A percentile compares a stretch with the other conserved stretches of the same genome.
Evolutionary conservation across 2,797 vertebrate genomes (phyloP).

Genomic region (Loriculus beryllinus): DNA sequence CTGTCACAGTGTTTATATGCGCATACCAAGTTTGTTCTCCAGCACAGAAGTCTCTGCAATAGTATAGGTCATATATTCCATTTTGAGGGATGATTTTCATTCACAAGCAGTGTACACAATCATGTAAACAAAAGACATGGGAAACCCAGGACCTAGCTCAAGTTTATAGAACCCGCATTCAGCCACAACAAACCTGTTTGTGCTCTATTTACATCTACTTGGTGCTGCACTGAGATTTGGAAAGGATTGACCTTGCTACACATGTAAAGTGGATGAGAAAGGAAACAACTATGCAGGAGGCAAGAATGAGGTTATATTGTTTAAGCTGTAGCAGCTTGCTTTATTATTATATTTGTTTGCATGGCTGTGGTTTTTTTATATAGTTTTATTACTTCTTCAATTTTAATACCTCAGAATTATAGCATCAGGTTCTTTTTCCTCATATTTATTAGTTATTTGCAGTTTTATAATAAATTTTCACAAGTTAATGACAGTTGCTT

Average conservation of each 20-base stretch:
- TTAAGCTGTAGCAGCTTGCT: neutral
- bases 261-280: neutral
- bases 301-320: neutral
- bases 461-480: neutral
- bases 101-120: neutral
- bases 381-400: neutral
- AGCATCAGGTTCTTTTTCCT: neutral
- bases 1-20: fast-evolving
- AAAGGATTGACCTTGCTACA: neutral
- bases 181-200: neutral
- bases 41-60: neutral
- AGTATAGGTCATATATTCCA: neutral
- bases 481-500: neutral
- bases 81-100: neutral
- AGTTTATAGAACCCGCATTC: neutral
- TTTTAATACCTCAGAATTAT: neutral
- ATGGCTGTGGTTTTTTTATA: neutral
- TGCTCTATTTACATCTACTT: neutral
- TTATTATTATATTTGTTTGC: neutral
- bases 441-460: neutral
- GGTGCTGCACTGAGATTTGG: neutral
- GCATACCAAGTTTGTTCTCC: fast-evolving
- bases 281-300: neutral
- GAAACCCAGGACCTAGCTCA: neutral
- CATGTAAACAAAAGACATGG: fast-evolving